Evolutionary conservation across 2,797 vertebrate genomes (phyloP), one percentile per base, ranked within the genome.

Genomic region (Spondyliosoma cantharus): DNA sequence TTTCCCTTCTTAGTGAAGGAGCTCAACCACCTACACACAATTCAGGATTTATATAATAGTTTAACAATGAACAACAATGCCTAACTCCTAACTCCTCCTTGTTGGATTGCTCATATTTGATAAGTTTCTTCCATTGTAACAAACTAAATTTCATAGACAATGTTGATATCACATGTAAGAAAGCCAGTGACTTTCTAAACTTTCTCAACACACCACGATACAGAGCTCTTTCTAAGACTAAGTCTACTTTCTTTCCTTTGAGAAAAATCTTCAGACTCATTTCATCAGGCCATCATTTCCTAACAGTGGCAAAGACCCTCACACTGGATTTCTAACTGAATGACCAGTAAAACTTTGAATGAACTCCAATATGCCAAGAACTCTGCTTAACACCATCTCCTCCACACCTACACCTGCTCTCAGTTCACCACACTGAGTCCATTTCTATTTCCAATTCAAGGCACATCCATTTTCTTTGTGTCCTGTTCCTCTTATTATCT

Each of bases 11-110:
- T 43, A 17, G 52, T 49, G 25, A 25, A 60, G 48, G 52, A 56
- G 42, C 19, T 46, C 42, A 29, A 61, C 37, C 65, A 15, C 57
- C 65, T 52, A 69, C 58, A 43, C 73, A 62, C 29, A n/a, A 45
- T 48, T 6, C 4, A 6, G 11, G 56, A 24, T 59, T 50, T 71
- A 59, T 22, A 46, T 46, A 56, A 70, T 22, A 58, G 54, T 7
- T 58, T 58, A 12, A 43, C 19, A 29, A 42, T 43, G 24, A 45
- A 68, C 45, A 27, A 2, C 4, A 27, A 27, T 5, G 24, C 24
- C 45, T 3, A 19, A 54, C 32, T 67, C n/a, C n/a, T n/a, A n/a
- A n/a, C n/a, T n/a, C n/a, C n/a, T n/a, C 16, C n/a, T 66, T 22
- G 7, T 37, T 53, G 25, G 12, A 49, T n/a, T 13, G 46, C 8